Conservation (phyloP, 1,140 invertebrate species). For the Ips nitidus region DNA sequence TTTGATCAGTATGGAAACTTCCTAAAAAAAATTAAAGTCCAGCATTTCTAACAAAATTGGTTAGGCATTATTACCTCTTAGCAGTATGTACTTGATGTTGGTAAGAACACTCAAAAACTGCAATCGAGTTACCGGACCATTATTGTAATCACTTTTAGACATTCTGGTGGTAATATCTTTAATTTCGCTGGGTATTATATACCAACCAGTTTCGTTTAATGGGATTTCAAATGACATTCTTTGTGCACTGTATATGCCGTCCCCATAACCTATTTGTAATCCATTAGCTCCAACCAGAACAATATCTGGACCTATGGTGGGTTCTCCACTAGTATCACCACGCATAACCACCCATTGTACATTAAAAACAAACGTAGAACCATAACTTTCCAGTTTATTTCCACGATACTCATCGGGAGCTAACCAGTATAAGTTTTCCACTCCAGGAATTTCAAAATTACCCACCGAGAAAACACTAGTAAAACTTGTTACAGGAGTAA, state of each 20-base stretch:
- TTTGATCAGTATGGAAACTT: slow-evolving; percentile 92
- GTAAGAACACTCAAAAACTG: slow-evolving; percentile 85
- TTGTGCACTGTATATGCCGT: slow-evolving; percentile 54
- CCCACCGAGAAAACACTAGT: slow-evolving; percentile 61
- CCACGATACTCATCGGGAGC: slow-evolving; percentile 75
- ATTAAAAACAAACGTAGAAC: slow-evolving; percentile 74
- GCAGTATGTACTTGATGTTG: slow-evolving; percentile 76
- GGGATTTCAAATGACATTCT: slow-evolving; percentile 61
- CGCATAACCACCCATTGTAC: slow-evolving; percentile 84
- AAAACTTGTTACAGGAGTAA: slow-evolving; percentile 58
- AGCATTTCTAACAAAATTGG: background rate
- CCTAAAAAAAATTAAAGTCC: slow-evolving; percentile 46
- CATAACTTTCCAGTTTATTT: slow-evolving; percentile 81
- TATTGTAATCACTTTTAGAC: slow-evolving; percentile 61
- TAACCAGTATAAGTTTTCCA: slow-evolving; percentile 85
- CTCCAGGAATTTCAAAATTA: slow-evolving; percentile 66
- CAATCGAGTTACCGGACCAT: slow-evolving; percentile 65
- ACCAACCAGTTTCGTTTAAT: slow-evolving; percentile 73
- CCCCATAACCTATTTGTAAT: slow-evolving; percentile 56
- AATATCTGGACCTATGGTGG: slow-evolving; percentile 82
- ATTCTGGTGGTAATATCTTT: slow-evolving; percentile 61
- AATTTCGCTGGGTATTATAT: slow-evolving; percentile 64
- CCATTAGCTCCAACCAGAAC: slow-evolving; percentile 70
- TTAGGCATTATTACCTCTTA: slow-evolving; percentile 56
- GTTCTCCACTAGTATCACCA: slow-evolving; percentile 84